Evolutionary conservation across 2,888 invertebrate genomes (phyloP), one percentile per base, ranked within the genome.

Genomic region (Cantharis rufa): DNA sequence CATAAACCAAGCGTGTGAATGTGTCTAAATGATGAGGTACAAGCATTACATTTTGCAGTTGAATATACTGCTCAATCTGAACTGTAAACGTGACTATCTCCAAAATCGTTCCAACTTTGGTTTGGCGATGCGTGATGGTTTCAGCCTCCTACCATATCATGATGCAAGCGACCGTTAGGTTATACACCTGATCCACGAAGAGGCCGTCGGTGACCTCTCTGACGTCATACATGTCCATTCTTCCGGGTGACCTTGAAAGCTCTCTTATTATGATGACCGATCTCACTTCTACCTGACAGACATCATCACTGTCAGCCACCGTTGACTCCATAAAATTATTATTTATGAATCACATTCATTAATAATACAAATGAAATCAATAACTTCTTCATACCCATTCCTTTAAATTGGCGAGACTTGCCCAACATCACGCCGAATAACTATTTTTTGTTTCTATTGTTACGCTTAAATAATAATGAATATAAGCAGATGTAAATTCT

Each of bases 231-330:
- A 78, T 83, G 84, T 84, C 83, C 84, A 83, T 81, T 85, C 84
- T 86, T 86, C 85, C 85, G 85, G 84, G 84, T 85, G 85, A 85
- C 86, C 85, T 86, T 86, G 85, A 83, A 81, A 76, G 73, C 72
- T 72, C 68, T 81, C 81, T 80, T 78, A 78, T 80, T 78, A 76
- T 80, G 78, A 80, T 80, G 79, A 80, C 79, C 79, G 81, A 79
- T 78, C 78, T 81, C 78, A 78, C 80, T 77, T 71, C 77, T 79
- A 73, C 77, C 75, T 78, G 78, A 78, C 80, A 74, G 77, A 76
- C 75, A 72, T 82, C 80, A 78, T 79, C 76, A 73, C 72, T 79
- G 81, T 80, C 83, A 82, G 82, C 81, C 80, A 69, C 84, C 85
- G 82, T 82, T 83, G 81, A 82, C 80, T 83, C 81, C 81, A 83